phyloP scores from a whole-genome alignment of 2,797 vertebrate species.

The Agapornis canus region DNA sequence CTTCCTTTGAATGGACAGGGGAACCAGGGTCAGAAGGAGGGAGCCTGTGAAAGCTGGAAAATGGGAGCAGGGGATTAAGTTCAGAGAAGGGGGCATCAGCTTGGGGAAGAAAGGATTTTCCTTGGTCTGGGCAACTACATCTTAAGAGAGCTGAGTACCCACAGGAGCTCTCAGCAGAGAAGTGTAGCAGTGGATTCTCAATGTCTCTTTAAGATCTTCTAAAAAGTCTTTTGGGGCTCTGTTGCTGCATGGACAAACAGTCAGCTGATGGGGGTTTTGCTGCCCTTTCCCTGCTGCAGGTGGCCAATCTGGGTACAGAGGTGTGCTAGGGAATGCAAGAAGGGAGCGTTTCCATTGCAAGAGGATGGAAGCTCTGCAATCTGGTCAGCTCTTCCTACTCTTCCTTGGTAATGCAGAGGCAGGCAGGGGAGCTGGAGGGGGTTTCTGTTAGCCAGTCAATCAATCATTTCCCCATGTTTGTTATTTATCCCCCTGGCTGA shows the following conservation, averaged over 20 bases:
- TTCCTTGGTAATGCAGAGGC: neutral
- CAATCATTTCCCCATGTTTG: constrained; percentile 24
- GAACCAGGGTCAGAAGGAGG: neutral
- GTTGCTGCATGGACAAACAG: neutral
- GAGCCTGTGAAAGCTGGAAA: neutral
- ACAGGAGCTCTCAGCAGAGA: neutral
- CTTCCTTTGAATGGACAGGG: constrained; percentile 1
- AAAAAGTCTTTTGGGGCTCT: neutral
- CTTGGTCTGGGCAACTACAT: neutral
- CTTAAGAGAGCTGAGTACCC: neutral
- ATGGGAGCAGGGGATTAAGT: neutral
- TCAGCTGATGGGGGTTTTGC: neutral
- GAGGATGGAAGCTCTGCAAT: neutral
- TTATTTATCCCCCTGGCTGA: constrained; percentile 43
- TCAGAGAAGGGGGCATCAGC: neutral
- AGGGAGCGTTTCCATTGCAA: fast-evolving
- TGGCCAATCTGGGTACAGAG: neutral
- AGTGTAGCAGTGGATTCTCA: neutral
- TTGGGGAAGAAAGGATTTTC: neutral
- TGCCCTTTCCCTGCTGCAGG: neutral
- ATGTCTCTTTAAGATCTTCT: neutral
- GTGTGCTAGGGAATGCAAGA: neutral
- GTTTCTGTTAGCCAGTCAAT: constrained; percentile 9
- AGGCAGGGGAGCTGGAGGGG: neutral
- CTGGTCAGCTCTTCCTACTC: neutral